Evolutionary conservation across 1,140 invertebrate species (phyloP), one percentile per base, ranked within the genome.

Genomic region (Zaprionus nigranus): DNA sequence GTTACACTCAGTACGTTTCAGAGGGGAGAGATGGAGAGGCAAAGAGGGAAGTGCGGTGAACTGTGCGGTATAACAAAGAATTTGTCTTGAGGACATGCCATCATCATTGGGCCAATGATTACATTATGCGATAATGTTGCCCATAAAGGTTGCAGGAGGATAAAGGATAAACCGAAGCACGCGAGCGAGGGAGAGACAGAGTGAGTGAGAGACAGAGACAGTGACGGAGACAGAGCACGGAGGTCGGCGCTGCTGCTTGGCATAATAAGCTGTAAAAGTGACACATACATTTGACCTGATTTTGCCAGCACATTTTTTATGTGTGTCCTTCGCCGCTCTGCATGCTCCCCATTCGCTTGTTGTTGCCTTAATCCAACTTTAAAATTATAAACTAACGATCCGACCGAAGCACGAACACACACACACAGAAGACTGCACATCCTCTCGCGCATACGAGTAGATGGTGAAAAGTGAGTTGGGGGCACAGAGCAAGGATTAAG

Each of bases 331-430:
- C 28, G 38, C 36, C 36, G 40, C 53, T 3, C 60, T 30, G 36
- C 53, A 17, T 36, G 34, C 51, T 67, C 51, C 54, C 66, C 64
- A n/a, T 38, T 51, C 63, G 46, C n/a, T 78, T 56, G 43, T 62
- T 56, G 75, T 67, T 70, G 59, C 75, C 85, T 90, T 90, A 90
- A 90, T 85, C 82, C 86, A 90, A 90, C 81, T 90, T 90, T 80
- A 90, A 90, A 90, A 90, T 90, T 90, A 90, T 90, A 90, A 83
- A 90, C 85, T 90, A 90, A 90, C 85, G 86, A 85, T 90, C 65
- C 65, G 51, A 34, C 66, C 65, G 54, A 64, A 63, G 64, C 71
- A 78, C 78, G 56, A 34, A 20, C 46, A 70, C 34, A 53, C 46
- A 40, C 15, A 40, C 49, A 58, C 5, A 56, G 17, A 12, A 9